Conservation (phyloP, 1,140 invertebrate species). For the Drosophila persimilis region DNA sequence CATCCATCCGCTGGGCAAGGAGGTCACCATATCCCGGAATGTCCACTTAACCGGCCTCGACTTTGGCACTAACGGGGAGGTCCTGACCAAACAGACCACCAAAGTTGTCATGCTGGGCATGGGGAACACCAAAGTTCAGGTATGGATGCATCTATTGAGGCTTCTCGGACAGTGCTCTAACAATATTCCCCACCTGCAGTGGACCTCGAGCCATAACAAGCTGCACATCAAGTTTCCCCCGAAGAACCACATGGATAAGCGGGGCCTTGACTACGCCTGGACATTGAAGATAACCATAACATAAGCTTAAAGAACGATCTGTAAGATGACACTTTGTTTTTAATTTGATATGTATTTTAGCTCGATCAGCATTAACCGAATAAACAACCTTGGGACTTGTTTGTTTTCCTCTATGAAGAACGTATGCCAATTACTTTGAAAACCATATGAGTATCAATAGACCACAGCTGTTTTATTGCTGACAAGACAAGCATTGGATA, state of each 20-base stretch:
- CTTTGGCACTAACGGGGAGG: constrained; percentile 24
- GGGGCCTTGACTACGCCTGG: constrained; percentile 68
- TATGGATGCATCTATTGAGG: background rate
- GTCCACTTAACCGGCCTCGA: constrained; percentile 58
- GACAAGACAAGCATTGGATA: too few relatives aligned
- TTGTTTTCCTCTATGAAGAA: too few relatives aligned
- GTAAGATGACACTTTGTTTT: too few relatives aligned
- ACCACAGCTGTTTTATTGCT: too few relatives aligned
- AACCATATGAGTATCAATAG: too few relatives aligned
- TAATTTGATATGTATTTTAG: too few relatives aligned
- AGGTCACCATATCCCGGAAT: constrained; percentile 41
- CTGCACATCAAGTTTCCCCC: constrained; percentile 71
- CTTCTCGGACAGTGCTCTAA: background rate
- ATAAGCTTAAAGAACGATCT: background rate
- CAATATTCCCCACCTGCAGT: constrained; percentile 43
- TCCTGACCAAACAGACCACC: constrained; percentile 34
- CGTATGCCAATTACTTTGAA: too few relatives aligned
- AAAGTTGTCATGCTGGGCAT: constrained; percentile 63
- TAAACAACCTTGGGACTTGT: too few relatives aligned
- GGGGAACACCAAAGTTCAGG: constrained; percentile 57
- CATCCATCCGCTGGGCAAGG: constrained; percentile 67
- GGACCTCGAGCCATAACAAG: constrained; percentile 43
- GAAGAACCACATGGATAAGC: constrained; percentile 74
- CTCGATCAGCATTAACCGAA: too few relatives aligned
- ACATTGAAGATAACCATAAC: constrained; percentile 74